Base-by-base conservation (phyloP, 2,797 vertebrate species). In the Hippopotamyrus pictus region DNA sequence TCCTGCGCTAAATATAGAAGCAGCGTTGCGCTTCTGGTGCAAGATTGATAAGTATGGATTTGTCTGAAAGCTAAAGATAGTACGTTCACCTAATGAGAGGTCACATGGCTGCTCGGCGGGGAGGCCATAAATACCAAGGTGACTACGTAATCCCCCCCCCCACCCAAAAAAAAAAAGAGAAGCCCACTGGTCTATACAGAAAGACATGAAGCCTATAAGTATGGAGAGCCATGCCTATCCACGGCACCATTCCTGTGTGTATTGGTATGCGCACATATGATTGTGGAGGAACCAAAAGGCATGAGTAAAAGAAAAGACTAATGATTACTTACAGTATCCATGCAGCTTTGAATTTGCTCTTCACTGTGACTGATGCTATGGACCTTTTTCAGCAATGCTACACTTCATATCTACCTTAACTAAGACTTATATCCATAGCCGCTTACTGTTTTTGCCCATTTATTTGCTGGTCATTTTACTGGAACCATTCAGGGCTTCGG, bases 1-100 rank as follows among this genome's bases (percentile, higher is more conserved):
- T 90, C 92, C 91, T 90, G 91, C 29, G 91, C 95, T 95, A 96
- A 95, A 91, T 96, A 95, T 96, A 96, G 95, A 93, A 90, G 90
- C 48, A 8, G 90, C 90, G 93, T 84, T 90, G 82, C 87, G 51
- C 89, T 89, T 87, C 89, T 90, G 93, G 88, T 88, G 48, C 73
- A 44, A 79, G 88, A 91, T 89, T 88, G 90, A 89, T 73, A 88
- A 90, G 91, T 85, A 90, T 86, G 85, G 90, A 88, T 88, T 88
- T 88, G 33, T 88, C 54, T 65, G 86, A 88, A 90, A 85, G 92
- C 93, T 94, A 95, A 94, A 95, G 90, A 96, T 96, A 96, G 95
- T 93, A 95, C 94, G 94, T 94, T 94, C 92, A 92, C 94, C 57
- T 59, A 44, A 14, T 9, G 33, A 62, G 29, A 9, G 57, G 22